phyloP scores from a whole-genome alignment of 2,888 invertebrate genomes.

The Stomorhina lunata region DNA sequence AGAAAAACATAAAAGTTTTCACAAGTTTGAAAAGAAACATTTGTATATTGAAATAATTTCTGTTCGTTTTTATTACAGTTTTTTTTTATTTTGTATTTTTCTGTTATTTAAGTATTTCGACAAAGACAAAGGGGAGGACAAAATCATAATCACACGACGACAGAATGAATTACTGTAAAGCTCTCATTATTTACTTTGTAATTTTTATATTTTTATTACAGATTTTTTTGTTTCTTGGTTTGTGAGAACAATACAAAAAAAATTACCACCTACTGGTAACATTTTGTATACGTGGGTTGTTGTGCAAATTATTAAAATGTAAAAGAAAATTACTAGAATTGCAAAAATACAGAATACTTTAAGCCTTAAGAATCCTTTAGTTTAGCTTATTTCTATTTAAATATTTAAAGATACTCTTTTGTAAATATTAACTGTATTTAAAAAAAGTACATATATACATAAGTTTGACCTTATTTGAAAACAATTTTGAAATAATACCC shows the following conservation, averaged over 20 bases:
- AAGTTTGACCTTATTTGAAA: too few relatives aligned
- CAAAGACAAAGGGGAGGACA: neutral
- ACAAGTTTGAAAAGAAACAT: neutral
- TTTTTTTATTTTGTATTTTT: neutral
- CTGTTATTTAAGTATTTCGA: neutral
- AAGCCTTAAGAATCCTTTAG: too few relatives aligned
- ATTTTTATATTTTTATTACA: conserved; percentile 1
- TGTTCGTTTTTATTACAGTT: too few relatives aligned
- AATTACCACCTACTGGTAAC: conserved; percentile 8
- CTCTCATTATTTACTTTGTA: conserved; percentile 40
- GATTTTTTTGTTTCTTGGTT: neutral
- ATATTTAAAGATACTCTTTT: too few relatives aligned
- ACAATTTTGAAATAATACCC: too few relatives aligned
- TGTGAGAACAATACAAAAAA: neutral
- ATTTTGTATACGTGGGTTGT: neutral
- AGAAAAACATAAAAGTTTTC: conserved; percentile 5
- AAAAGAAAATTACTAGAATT: too few relatives aligned
- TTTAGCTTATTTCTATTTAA: too few relatives aligned
- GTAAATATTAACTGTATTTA: too few relatives aligned
- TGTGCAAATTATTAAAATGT: neutral
- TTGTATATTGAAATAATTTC: conserved; percentile 27
- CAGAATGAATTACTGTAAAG: conserved; percentile 22
- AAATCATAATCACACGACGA: conserved; percentile 34
- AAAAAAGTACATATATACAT: too few relatives aligned
- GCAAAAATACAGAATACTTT: too few relatives aligned